Evolutionary conservation across 2,797 vertebrate species (phyloP).

Genomic region (Hoplostethus mediterraneus): DNA sequence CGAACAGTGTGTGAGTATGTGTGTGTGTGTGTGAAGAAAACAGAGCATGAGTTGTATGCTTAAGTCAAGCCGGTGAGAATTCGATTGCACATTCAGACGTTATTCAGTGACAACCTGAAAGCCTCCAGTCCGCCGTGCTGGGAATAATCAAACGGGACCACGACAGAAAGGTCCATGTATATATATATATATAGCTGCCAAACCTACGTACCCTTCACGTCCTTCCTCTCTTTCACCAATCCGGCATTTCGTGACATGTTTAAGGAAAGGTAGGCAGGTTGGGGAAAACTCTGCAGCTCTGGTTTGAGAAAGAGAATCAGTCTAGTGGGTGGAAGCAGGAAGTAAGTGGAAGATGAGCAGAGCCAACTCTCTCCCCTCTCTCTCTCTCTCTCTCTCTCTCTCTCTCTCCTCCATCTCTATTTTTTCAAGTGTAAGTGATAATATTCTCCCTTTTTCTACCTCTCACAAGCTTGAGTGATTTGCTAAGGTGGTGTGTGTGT

Average conservation of each 20-base stretch:
- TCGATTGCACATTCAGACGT: conserved; percentile 22
- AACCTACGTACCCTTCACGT: neutral
- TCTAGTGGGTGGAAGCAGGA: conserved; percentile 77
- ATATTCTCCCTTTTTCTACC: conserved; percentile 82
- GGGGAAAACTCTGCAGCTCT: conserved; percentile 36
- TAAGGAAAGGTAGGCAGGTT: conserved; percentile 49
- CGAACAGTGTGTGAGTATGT: conserved; percentile 41
- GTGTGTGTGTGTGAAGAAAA: conserved; percentile 57
- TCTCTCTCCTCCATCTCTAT: conserved; percentile 81
- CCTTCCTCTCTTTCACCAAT: conserved; percentile 40
- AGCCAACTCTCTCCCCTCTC: conserved; percentile 71
- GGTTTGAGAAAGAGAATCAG: conserved; percentile 76
- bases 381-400: conserved; percentile 78
- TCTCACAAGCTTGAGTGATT: conserved; percentile 84
- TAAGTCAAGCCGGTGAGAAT: conserved; percentile 69
- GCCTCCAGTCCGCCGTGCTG: neutral
- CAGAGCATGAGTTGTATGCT: conserved; percentile 62
- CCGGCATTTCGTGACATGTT: conserved; percentile 12
- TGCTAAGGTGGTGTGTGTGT: conserved; percentile 79
- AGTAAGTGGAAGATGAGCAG: conserved; percentile 80
- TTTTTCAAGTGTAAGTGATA: conserved; percentile 85
- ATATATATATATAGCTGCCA: too few species aligned
- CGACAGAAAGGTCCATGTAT: too few species aligned
- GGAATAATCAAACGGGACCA: neutral
- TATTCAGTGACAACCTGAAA: neutral